These are phyloP conservation scores for Eupithecia tripunctaria DNA, from an alignment of 2,888 invertebrate genomes.

Conservation along the genomic window DNA sequence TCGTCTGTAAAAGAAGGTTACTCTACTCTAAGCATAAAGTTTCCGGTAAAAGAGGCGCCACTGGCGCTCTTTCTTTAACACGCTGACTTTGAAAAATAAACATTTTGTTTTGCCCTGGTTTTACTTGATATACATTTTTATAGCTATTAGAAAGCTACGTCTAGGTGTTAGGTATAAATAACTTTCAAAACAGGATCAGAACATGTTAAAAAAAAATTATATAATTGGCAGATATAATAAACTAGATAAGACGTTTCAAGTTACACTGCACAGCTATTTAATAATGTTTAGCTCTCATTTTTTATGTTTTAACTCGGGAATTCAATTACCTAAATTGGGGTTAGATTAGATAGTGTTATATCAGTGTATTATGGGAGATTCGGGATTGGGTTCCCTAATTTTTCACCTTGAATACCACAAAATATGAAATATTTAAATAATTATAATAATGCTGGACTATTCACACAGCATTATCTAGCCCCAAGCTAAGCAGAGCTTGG, in stretches of 20 bases:
- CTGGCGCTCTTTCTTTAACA: background rate
- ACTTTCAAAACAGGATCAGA: conserved; percentile 7
- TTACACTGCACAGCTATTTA: background rate
- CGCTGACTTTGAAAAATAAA: background rate
- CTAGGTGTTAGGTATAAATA: background rate
- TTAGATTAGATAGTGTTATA: background rate
- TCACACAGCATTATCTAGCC: too few species aligned
- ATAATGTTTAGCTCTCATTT: background rate
- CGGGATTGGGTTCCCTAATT: background rate
- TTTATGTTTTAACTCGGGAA: background rate
- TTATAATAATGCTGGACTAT: too few species aligned
- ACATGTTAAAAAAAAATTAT: background rate
- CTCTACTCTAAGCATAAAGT: background rate
- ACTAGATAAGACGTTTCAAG: background rate
- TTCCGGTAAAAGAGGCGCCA: background rate
- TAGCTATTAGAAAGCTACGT: conserved; percentile 8
- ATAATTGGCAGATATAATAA: background rate
- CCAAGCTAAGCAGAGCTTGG: too few species aligned
- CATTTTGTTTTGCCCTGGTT: background rate
- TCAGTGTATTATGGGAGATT: background rate
- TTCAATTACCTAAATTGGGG: too few species aligned
- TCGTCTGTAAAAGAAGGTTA: too few species aligned
- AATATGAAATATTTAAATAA: background rate
- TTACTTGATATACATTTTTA: background rate
- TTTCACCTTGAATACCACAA: background rate